Base-by-base conservation (phyloP, 2,888 invertebrate species). In the Apotomis capreana region DNA sequence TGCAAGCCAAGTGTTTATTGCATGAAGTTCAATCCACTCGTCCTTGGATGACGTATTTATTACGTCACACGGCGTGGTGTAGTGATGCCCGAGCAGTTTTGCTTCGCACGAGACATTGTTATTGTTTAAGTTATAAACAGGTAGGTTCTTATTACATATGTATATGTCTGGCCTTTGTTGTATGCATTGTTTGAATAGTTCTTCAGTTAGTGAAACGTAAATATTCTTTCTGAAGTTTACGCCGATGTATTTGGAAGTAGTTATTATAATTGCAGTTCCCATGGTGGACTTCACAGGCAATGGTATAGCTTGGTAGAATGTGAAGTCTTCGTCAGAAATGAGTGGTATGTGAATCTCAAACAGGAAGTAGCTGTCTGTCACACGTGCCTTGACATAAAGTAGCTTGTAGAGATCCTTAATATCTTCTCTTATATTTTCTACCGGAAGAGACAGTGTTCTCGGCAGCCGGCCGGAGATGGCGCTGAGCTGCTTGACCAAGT, bases 331-430 rank as follows among this genome's bases (percentile, higher is more conserved):
- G 40, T 40, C 40, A 40, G 40, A 40, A 40, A 40, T 40, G 40
- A 40, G 40, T 40, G 40, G 40, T 40, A 40, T 40, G 40, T 6
- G 40, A 40, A 40, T 6, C 12, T 78, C 76, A 54, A 76, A 75
- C 6, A 77, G 1, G 51, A 77, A 77, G 12, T 74, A 76, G 26
- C 8, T 72, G 5, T 72, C 51, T 0, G 75, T 75, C 0, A 76
- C 74, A 65, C 75, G 62, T 1, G 75, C 76, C 58, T 76, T 78
- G 0, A 76, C 74, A 10, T 73, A 75, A 6, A 75, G 58, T n/a
- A 77, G 64, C 37, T 76, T 76, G 68, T 77, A 78, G 0, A 77
- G n/a, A 5, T 78, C 73, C 13, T 70, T 76, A 0, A 77, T 73
- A 44, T 77, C 71, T 36, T 75, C 67, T 61, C 63, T 58, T 4